These are phyloP conservation scores for Nanorana parkeri DNA, from an alignment of 2,113 vertebrate species.

Conservation along the genomic window DNA sequence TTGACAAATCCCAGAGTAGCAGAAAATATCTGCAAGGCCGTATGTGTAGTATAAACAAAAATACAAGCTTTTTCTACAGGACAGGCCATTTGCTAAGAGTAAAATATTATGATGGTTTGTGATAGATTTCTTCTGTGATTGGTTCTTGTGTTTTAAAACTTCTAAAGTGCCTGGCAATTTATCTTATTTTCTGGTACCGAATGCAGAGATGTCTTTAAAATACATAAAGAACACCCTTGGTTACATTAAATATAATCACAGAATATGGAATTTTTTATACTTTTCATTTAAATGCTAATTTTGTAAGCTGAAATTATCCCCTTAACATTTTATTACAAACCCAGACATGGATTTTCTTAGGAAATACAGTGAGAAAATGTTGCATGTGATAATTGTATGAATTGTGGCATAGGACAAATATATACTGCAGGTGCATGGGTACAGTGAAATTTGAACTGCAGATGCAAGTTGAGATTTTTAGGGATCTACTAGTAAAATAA, in stretches of 20 bases:
- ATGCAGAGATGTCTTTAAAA: constrained; percentile 6
- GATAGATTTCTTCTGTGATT: neutral
- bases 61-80: neutral
- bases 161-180: neutral
- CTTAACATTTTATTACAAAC: no score
- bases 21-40: constrained; percentile 13
- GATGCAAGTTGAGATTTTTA: no score
- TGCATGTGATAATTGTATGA: no score
- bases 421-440: no score
- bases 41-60: neutral
- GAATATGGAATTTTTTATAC: neutral
- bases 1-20: constrained; percentile 19
- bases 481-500: no score
- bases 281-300: neutral
- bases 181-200: neutral
- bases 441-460: no score
- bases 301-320: neutral
- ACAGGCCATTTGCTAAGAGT: neutral
- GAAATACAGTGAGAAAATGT: no score
- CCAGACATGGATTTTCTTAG: no score
- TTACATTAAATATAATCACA: neutral
- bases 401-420: no score
- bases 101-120: constrained; percentile 17
- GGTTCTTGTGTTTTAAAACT: neutral
- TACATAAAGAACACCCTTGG: neutral